A percentile compares a stretch with the other conserved stretches of the same genome.
These are phyloP conservation scores for Rhopalosiphum maidis DNA, from an alignment of 1,140 invertebrate species.

Conservation along the genomic window DNA sequence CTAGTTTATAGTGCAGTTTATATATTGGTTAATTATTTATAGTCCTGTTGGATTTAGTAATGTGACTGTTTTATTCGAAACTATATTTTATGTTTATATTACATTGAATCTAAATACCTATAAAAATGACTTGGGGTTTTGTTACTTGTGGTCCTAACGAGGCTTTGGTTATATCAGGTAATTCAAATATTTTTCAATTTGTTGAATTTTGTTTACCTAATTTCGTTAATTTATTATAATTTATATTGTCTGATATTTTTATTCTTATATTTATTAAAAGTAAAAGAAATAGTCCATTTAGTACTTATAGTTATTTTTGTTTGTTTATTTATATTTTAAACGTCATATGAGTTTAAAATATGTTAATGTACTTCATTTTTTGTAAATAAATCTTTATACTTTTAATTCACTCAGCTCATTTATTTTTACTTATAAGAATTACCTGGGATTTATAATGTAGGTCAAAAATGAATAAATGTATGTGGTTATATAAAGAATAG, in stretches of 20 bases:
- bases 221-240: background rate
- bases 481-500: background rate
- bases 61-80: background rate
- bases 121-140: constrained; percentile 87
- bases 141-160: constrained; percentile 98
- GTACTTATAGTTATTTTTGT: background rate
- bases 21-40: background rate
- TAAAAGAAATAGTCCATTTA: no score
- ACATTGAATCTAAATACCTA: background rate
- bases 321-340: background rate
- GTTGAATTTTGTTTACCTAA: background rate
- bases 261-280: no score
- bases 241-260: background rate
- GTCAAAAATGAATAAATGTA: background rate
- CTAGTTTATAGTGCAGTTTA: background rate
- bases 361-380: background rate
- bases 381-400: background rate
- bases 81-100: background rate
- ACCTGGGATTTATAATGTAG: background rate
- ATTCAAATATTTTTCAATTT: constrained; percentile 61
- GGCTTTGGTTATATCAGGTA: constrained; percentile 95
- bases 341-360: background rate
- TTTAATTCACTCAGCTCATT: background rate
- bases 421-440: background rate
- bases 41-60: background rate